Evolutionary conservation across 2,888 invertebrate species (phyloP).

Genomic region (Pristionchus mayeri): DNA sequence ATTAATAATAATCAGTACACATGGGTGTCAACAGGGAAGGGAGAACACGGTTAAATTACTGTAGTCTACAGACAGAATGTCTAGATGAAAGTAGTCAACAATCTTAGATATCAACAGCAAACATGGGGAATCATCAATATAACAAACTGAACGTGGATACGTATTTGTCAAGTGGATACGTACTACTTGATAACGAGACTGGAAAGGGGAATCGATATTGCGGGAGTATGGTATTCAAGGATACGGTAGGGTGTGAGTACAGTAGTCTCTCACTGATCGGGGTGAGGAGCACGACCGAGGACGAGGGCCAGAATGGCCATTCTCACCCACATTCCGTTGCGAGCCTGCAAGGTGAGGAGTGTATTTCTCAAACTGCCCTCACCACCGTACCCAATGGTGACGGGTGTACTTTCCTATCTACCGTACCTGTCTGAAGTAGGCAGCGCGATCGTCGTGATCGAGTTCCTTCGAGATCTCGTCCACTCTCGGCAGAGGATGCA

Average conservation of each 20-base stretch:
- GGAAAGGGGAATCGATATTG: not conserved
- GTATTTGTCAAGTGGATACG: no score
- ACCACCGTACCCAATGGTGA: not conserved
- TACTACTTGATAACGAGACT: not conserved
- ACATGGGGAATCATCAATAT: not conserved
- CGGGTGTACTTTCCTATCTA: no score
- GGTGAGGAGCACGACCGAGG: conserved; percentile 80
- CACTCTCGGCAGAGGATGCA: conserved; percentile 96
- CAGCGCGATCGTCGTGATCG: conserved; percentile 95
- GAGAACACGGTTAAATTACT: conserved; percentile 12
- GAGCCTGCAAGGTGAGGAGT: conserved; percentile 80
- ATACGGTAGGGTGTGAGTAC: not conserved
- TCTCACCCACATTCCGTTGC: conserved; percentile 96
- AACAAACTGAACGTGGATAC: not conserved
- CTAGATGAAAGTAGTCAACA: not conserved
- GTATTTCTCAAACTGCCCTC: not conserved
- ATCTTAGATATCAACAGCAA: not conserved
- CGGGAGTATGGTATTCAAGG: not conserved
- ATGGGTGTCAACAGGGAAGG: not conserved
- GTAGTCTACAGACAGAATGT: not conserved
- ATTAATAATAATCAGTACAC: not conserved
- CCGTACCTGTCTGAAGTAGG: conserved; percentile 90
- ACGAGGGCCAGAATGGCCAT: conserved; percentile 97
- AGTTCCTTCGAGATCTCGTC: conserved; percentile 95
- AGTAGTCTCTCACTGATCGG: not conserved